A percentile compares a stretch with the other conserved stretches of the same genome.
Evolutionary conservation across 2,888 invertebrate species (phyloP).

Genomic region (Uloborus plumipes): DNA sequence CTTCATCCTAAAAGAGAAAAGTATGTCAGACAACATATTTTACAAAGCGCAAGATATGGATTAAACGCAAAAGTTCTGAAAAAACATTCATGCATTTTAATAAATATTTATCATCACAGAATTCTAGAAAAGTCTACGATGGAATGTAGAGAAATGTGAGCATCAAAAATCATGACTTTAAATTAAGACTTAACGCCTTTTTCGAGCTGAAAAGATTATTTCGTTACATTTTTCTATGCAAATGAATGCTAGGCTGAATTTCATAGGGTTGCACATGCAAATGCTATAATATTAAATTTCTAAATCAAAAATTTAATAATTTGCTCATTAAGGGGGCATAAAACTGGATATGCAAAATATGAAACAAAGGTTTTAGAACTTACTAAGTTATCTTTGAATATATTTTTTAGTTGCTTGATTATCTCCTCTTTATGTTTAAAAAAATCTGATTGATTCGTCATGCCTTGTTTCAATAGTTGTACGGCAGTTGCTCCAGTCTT

Average conservation of each 20-base stretch:
- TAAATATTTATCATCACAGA: neutral
- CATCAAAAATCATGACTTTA: neutral
- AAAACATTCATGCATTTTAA: too few relatives aligned
- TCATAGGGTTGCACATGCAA: too few relatives aligned
- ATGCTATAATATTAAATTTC: too few relatives aligned
- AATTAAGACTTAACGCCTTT: too few relatives aligned
- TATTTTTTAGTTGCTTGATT: conserved; percentile 8
- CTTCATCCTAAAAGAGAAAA: conserved; percentile 35
- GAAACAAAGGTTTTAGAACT: neutral
- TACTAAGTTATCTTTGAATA: conserved; percentile 54
- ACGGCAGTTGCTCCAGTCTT: conserved; percentile 26
- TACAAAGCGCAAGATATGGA: neutral
- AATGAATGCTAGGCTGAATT: too few relatives aligned
- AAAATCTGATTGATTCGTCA: conserved; percentile 27
- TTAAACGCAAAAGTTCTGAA: too few relatives aligned
- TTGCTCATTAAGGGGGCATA: too few relatives aligned
- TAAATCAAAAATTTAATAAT: too few relatives aligned
- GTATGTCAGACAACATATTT: neutral
- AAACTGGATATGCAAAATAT: neutral
- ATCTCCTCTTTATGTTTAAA: conserved; percentile 21
- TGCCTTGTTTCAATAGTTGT: conserved; percentile 29
- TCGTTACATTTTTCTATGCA: too few relatives aligned
- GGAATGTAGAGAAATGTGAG: neutral
- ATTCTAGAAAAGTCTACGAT: neutral
- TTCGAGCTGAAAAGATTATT: too few relatives aligned